Percentiles rank a stretch among this genome's conserved stretches.
These are phyloP conservation scores for Eulithis testata DNA, from an alignment of 2,888 invertebrate genomes.

Conservation along the genomic window DNA sequence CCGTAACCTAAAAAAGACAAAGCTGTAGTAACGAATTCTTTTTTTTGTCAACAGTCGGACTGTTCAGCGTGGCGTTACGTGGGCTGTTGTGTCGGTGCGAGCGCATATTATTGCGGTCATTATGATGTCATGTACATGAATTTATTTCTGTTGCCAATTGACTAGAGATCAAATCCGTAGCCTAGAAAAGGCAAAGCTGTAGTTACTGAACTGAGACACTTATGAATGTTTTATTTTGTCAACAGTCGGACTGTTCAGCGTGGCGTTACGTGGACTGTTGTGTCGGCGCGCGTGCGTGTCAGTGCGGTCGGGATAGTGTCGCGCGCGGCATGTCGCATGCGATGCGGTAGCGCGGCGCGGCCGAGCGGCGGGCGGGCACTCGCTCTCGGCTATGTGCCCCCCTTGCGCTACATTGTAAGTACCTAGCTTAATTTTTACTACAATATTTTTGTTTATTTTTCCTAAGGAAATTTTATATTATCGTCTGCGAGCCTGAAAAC, in stretches of 20 bases:
- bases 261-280: conserved; percentile 73
- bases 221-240: conserved; percentile 52
- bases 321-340: conserved; percentile 56
- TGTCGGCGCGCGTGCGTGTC: conserved; percentile 47
- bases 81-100: conserved; percentile 61
- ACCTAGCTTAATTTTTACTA: conserved; percentile 31
- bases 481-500: too few species aligned
- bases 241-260: conserved; percentile 79
- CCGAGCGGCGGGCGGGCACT: conserved; percentile 65
- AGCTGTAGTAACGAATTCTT: not conserved
- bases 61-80: conserved; percentile 72
- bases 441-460: too few species aligned
- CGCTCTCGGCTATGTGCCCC: conserved; percentile 84
- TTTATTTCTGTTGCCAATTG: too few species aligned
- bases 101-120: conserved; percentile 39
- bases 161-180: too few species aligned
- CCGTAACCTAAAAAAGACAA: too few species aligned
- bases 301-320: conserved; percentile 35
- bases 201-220: too few species aligned
- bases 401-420: conserved; percentile 82
- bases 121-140: too few species aligned
- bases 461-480: too few species aligned
- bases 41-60: conserved; percentile 77
- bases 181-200: too few species aligned
- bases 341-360: conserved; percentile 72